Evolutionary conservation across 2,797 vertebrate genomes (phyloP), one percentile per base, ranked within the genome.

Genomic region (Champsocephalus gunnari): DNA sequence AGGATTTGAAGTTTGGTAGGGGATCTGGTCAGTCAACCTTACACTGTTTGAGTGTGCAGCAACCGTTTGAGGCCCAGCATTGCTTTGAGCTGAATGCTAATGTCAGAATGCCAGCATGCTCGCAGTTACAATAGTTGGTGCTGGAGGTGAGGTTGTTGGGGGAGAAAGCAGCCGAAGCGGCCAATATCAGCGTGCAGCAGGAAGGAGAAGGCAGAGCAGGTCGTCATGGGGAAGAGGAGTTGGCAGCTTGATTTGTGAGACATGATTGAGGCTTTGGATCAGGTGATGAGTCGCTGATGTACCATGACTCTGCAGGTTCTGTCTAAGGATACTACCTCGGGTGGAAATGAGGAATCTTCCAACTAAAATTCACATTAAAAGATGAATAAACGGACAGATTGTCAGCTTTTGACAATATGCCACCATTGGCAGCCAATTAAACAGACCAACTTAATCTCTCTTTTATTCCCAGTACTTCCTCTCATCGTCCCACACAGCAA

Each of bases 341-440:
- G 1, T 57, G 41, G 21, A 43, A 38, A n/a, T 12, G 2, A 73
- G 19, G 11, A 53, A 56, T 38, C 34, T 34, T 14, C 14, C 24
- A 51, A 10, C 32, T 60, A 55, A 8, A 51, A 56, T 56, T 9
- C 38, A 44, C 41, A 51, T 19, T 38, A 14, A 79, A 69, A 65
- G 44, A 57, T 19, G 7, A 70, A 66, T 57, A 71, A 60, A 48
- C 28, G 58, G 57, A 76, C 75, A 66, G 65, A 73, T 73, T 79
- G 55, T 75, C 66, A 74, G 59, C 28, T 50, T 47, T 68, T 50
- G 44, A 74, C 54, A 65, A 70, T 68, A 79, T 63, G 68, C n/a
- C 32, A 58, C 32, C 10, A 14, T 62, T 62, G 57, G 60, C 59
- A 70, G 45, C 55, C 55, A 57, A 6, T 56, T 50, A 24, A 74